Base-by-base conservation (phyloP, 2,888 invertebrate species). In the Tillus elongatus region DNA sequence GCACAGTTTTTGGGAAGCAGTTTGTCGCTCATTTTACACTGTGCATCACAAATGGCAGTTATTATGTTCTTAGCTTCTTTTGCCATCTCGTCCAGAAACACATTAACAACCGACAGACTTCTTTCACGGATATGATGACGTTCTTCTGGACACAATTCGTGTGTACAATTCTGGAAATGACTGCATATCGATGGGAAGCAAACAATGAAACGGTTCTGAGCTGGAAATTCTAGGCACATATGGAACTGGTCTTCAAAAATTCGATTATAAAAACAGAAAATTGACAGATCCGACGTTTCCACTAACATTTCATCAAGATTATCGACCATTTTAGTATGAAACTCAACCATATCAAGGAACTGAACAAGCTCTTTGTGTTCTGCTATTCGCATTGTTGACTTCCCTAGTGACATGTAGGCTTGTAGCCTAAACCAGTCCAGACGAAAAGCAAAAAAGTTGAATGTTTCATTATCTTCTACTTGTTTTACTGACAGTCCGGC, bases 21-120 rank as follows among this genome's bases (percentile, higher is more conserved):
- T 64, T 90, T 89, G 60, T 97, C 95, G 55, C 92, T 89, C 78
- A 99, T 84, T 46, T 87, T 86, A 61, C 96, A 93, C 58, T 98
- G 97, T 57, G 97, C 95, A 65, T 98, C 96, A 68, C 96, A 96
- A 55, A 98, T 92, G 3, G 95, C 91, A 1, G 95, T 95, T 30
- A 98, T 93, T 26, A 99, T 96, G 61, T 96, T 96, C 64, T 96
- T 95, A 0, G 93, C 93, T 64, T 97, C 96, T 64, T 95, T 95
- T 0, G 96, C 91, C 89, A 98, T 96, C 69, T 98, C 96, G 61
- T 98, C 97, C 37, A 99, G 70, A 61, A 93, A 97, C 74, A 92
- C 87, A 57, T 97, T 96, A 0, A 97, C 96, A 28, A 96, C 89
- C 15, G 91, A 93, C 13, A 98, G 71, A 57, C 93, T 93, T 44